Evolutionary conservation across 2,888 invertebrate species (phyloP), one percentile per base, ranked within the genome.

Genomic region (Cephus pygmeus): DNA sequence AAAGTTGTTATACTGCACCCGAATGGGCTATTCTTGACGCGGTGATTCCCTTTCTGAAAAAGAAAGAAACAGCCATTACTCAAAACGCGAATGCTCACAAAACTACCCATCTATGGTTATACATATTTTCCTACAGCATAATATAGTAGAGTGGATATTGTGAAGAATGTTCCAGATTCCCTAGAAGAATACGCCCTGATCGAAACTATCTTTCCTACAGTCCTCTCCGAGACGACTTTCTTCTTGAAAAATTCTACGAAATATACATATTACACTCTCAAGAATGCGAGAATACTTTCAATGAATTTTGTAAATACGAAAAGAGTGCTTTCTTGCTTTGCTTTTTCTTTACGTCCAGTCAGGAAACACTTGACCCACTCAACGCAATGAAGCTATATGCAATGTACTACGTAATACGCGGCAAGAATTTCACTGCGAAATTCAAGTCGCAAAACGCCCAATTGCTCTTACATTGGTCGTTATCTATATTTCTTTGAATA

Each of bases 1-100:
- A 84, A 79, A 84, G 87, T 86, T 84, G 87, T 88, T 86, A 85
- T 85, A 82, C 84, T 78, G 86, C 86, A 87, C 85, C 85, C 85
- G 88, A 86, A 87, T 87, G 87, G 86, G 83, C 88, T 86, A 83
- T 86, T 89, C 87, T 85, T 85, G 84, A 84, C 86, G 86, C 88
- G 86, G 87, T 87, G 86, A 80, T 86, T 87, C 83, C 83, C 84
- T 84, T 88, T 89, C 89, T 56, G 56, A 23, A 23, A 15, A 40
- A 4, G 15, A 56, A 56, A 88, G 87, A 88, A 89, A 88, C 87
- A 87, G 86, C 88, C 89, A 87, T 88, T 88, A 88, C 85, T 89
- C 88, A 89, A 88, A 88, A 87, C 33, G 71, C 30, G n/a, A 73
- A 68, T 56, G 31, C 75, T 75, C 75, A 33, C 77, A 36, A 31